Conservation (phyloP, 2,113 vertebrate species). For the Eretmochelys imbricata region DNA sequence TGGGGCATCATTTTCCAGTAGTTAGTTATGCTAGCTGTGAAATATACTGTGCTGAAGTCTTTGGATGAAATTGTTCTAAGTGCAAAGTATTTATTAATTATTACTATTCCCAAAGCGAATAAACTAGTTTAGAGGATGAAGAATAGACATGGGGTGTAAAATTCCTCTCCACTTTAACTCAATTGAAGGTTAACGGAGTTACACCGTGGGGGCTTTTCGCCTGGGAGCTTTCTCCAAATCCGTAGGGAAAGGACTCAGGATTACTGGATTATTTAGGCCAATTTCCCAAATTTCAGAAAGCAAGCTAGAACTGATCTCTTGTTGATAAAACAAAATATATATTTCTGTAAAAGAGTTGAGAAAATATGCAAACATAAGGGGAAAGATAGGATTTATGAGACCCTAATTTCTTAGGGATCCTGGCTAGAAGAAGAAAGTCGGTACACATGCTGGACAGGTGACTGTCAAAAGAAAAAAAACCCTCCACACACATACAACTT, state of each 20-base stretch:
- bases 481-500: neutral
- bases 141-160: neutral
- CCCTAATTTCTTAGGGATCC: neutral
- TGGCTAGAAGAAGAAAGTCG: neutral
- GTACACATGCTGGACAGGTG: neutral
- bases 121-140: neutral
- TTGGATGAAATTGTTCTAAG: neutral
- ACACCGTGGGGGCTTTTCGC: neutral
- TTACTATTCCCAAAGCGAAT: neutral
- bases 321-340: constrained; percentile 18
- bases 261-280: neutral
- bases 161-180: neutral
- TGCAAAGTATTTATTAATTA: neutral
- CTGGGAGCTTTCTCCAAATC: neutral
- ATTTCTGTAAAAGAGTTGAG: neutral
- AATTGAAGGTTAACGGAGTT: neutral
- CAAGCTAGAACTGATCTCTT: neutral
- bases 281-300: constrained; percentile 1
- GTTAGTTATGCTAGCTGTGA: neutral
- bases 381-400: constrained; percentile 1
- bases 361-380: constrained; percentile 22
- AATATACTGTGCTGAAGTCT: neutral
- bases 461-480: neutral
- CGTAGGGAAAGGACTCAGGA: neutral
- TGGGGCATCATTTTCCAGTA: neutral